A percentile compares a stretch with the other conserved stretches of the same genome.
Evolutionary conservation across 2,113 vertebrate genomes (phyloP).

Genomic region (Emberiza fucata): DNA sequence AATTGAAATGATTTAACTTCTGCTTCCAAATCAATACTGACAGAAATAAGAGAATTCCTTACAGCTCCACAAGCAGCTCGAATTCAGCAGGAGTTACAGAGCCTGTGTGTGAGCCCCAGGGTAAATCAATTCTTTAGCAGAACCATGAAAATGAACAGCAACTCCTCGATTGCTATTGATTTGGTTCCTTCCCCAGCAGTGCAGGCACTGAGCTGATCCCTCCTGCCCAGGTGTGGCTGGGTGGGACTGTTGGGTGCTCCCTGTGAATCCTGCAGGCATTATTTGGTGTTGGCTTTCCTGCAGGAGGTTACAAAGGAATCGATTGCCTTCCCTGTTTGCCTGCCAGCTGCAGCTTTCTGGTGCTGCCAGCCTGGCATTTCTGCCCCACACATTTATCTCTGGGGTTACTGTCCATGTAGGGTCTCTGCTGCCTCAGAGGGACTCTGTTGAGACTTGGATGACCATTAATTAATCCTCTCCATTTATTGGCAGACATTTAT

Average conservation of each 20-base stretch:
- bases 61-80: background rate
- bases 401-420: accelerated
- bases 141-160: background rate
- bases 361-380: background rate
- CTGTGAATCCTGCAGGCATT: accelerated
- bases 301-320: background rate
- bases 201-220: background rate
- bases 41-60: background rate
- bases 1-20: background rate
- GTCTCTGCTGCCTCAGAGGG: background rate
- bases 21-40: background rate
- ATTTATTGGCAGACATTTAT: background rate
- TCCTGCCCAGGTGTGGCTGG: background rate
- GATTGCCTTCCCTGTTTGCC: background rate
- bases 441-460: background rate
- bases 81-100: background rate
- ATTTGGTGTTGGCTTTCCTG: background rate
- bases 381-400: background rate
- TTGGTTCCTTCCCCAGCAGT: background rate
- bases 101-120: background rate
- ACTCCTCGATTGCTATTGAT: background rate
- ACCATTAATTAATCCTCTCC: background rate
- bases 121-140: background rate
- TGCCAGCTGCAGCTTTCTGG: background rate
- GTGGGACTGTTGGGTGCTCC: background rate